Base-by-base conservation (phyloP, 1,140 invertebrate species). In the Scylla paramamosain region DNA sequence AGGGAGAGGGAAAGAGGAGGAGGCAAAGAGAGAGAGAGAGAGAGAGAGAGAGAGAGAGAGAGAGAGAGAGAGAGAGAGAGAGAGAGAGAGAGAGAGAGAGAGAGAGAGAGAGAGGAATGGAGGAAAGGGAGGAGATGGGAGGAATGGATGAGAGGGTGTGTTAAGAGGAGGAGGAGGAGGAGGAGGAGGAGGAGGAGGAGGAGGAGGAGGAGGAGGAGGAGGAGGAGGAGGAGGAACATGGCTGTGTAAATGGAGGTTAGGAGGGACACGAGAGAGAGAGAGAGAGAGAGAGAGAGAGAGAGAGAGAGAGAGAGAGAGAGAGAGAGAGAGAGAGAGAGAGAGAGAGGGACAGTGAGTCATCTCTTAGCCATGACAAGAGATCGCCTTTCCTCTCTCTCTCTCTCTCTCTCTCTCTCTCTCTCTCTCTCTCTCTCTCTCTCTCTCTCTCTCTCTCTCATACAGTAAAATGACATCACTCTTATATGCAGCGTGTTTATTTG, bases 231-330 rank as follows among this genome's bases (percentile, higher is more conserved):
- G 12, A 46, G 10, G 29, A 8, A 45, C 10, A 46, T 31, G 16
- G 45, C 14, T 0, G 12, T 7, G 45, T 39, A 48, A 45, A 46
- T 14, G 32, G 2, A 91, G n/a, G 83, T 29, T 31, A 86, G 12
- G 12, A 31, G 28, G 77, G 7, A 83, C 28, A 29, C 20, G 77
- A 83, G 77, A 83, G 77, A 83, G 77, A 83, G 77, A 83, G 77
- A 83, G 77, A 39, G 39, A 39, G 39, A 39, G 39, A 39, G 39
- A 39, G 39, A 39, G 39, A 39, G 39, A 39, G 39, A 39, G 39
- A 39, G 39, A 39, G 39, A 39, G 39, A 86, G 77, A 83, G 77
- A 83, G 77, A 83, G 77, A 83, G 77, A 83, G 77, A 83, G 77
- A 39, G 39, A 39, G 39, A 39, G 39, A 39, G 39, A 39, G 39